A percentile compares a stretch with the other conserved stretches of the same genome.
Evolutionary conservation across 1,140 invertebrate genomes (phyloP).

Genomic region (Bombus cullumanus): DNA sequence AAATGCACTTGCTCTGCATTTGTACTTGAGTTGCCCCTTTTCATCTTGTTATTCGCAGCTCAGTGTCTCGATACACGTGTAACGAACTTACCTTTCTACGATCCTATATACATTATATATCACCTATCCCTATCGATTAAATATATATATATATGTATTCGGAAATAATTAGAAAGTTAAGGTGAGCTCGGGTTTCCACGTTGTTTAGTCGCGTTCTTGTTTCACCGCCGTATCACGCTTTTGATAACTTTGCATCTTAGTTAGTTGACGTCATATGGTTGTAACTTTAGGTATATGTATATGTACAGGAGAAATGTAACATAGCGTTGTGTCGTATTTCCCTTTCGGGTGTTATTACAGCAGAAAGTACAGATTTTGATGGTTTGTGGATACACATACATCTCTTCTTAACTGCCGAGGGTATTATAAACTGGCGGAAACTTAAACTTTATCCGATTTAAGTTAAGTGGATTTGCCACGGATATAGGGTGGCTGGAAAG

Average conservation of each 20-base stretch:
- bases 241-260: background rate
- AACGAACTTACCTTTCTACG: background rate
- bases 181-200: background rate
- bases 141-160: too few species aligned
- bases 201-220: background rate
- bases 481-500: background rate
- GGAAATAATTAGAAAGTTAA: constrained; percentile 7
- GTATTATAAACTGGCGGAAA: background rate
- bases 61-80: background rate
- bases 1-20: constrained; percentile 69
- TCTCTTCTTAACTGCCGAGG: background rate
- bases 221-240: background rate
- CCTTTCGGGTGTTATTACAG: background rate
- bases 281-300: background rate
- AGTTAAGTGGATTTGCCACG: constrained; percentile 22
- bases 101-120: background rate
- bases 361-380: background rate
- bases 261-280: background rate
- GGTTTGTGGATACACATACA: background rate
- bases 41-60: constrained; percentile 14
- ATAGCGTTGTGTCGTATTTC: background rate
- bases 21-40: constrained; percentile 43
- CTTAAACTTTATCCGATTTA: constrained; percentile 11
- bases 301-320: background rate
- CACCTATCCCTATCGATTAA: background rate